phyloP scores from a whole-genome alignment of 2,113 vertebrate genomes.

The Prietella phreatophila region DNA sequence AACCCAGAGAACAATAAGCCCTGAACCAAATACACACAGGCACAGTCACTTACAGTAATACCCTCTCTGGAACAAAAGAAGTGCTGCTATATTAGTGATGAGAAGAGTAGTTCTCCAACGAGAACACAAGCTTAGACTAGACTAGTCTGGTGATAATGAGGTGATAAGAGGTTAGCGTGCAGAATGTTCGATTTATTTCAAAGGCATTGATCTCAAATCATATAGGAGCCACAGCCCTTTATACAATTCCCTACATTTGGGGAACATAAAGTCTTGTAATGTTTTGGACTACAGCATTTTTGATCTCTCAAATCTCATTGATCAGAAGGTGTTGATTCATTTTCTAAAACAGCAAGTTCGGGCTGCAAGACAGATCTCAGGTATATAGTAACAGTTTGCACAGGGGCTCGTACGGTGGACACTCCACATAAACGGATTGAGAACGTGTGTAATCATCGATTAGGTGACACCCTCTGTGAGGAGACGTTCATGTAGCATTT shows the following conservation, averaged over 20 bases:
- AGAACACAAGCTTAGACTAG: not conserved
- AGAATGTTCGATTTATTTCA: not conserved
- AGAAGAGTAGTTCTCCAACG: not conserved
- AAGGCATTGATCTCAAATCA: not conserved
- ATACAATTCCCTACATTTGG: not conserved
- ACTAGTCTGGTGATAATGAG: not conserved
- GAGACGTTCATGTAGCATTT: not conserved
- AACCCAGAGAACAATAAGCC: constrained; percentile 27
- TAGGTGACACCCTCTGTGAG: not conserved
- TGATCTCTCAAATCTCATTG: not conserved
- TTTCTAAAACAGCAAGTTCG: not conserved
- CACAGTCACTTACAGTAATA: constrained; percentile 21
- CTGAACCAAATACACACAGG: constrained; percentile 33
- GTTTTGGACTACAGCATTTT: not conserved
- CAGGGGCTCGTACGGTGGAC: not conserved
- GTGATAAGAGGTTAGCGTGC: not conserved
- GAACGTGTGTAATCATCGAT: not conserved
- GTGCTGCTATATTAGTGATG: not conserved
- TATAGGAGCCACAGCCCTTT: not conserved
- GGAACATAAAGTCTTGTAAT: not conserved
- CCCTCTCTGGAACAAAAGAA: constrained; percentile 17
- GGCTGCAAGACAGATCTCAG: not conserved
- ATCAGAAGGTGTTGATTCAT: not conserved
- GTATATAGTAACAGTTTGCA: not conserved
- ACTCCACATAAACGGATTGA: not conserved